Base-by-base conservation (phyloP, 2,888 invertebrate species). In the Caenorhabditis angaria region DNA sequence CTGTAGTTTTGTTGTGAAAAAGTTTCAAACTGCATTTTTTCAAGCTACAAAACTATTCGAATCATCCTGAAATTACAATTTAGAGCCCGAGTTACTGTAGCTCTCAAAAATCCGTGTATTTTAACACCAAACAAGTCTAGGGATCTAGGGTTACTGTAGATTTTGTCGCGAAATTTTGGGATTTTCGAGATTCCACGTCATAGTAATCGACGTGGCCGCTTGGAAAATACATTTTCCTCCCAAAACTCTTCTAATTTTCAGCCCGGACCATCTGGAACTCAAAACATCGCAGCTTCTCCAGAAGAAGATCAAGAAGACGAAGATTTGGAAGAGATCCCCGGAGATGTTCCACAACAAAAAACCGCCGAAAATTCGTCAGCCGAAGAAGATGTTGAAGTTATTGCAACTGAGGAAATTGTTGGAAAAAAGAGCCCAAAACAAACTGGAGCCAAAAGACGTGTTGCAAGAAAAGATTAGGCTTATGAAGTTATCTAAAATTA, bases 381-480 rank as follows among this genome's bases (percentile, higher is more conserved):
- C 1, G 68, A 32, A 10, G 61, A 25, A n/a, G 60, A 50, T 24
- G 29, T 2, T 6, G 50, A 63, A 4, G 65, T 65, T 27, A 41
- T 60, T 12, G 69, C 73, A 50, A 73, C 73, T 8, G 73, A 73
- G 35, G 73, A n/a, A n/a, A n/a, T n/a, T 32, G 32, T 71, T 22
- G 71, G 67, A 20, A 66, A 53, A 50, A 67, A 64, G 54, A 64
- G 67, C 10, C 71, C 63, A 4, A 71, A 66, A 56, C 20, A 6
- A 29, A 58, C 60, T 24, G 66, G 48, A n/a, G 48, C 48, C 4
- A 72, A 68, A 48, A 60, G 72, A 0, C 64, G 72, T 24, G 65
- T 61, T 1, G 68, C 72, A 24, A 61, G 72, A 35, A 35, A 6
- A 35, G 14, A 6, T 35, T 35, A 10, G 35, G 35, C 35, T 35